Evolutionary conservation across 2,113 vertebrate species (phyloP), one percentile per base, ranked within the genome.

Genomic region (Proteles cristata): DNA sequence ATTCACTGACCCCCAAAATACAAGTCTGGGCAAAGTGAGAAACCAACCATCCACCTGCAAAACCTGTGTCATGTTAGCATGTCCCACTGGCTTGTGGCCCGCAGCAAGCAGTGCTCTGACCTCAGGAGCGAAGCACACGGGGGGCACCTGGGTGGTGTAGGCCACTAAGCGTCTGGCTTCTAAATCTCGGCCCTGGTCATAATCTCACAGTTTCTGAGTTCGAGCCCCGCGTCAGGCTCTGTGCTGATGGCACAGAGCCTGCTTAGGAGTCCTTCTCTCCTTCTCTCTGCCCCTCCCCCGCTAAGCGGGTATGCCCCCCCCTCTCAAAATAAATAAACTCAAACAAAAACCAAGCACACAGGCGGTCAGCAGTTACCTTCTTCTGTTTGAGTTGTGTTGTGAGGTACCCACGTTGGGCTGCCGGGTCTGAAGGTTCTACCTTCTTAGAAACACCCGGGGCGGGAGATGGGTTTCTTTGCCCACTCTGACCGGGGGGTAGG

Each of bases 321-420:
- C 58, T 23, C 58, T 61, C 58, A 61, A 61, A 61, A 23, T 61
- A 50, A 50, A 50, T 14, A 58, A 58, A 39, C 39, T 39, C 39
- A 39, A 39, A 58, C 55, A 58, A 35, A 66, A 35, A 76, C 5
- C n/a, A n/a, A 90, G 48, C 58, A 7, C 31, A 45, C 0, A 7
- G 74, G 15, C 39, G 25, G 61, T 5, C 76, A 81, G 80, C 0
- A 87, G 61, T 97, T 11, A 99, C 99, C 99, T 99, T 99, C 94
- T 99, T 99, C 96, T 99, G 99, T 74, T 99, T 99, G 84, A 99
- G 99, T 88, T 99, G 99, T 1, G 98, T 76, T 2, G 98, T 93
- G 66, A 99, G 99, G 92, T 98, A 96, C 45, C 68, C 98, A 61
- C 96, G 98, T 79, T 99, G 97, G 77, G 93, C 97, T 93, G 65